Evolutionary conservation across 1,140 invertebrate species (phyloP), one percentile per base, ranked within the genome.

Genomic region (Cardiocondyla obscurior): DNA sequence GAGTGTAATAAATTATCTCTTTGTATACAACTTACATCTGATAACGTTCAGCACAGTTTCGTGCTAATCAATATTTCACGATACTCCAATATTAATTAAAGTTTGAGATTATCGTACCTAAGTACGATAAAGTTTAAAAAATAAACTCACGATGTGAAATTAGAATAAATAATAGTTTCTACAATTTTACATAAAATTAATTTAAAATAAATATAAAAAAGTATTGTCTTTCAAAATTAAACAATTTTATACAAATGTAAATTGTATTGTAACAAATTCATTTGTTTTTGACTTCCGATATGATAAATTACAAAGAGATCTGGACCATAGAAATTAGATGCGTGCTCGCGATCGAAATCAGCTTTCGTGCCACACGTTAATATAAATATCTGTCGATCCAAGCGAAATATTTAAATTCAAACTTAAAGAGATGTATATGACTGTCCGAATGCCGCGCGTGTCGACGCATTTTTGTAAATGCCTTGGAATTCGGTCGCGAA

Each of bases 381-480:
- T 4, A 4, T 36, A 39, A 39, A 62, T 39, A 3, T 62, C 30
- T 36, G 30, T 19, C 53, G 4, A 12, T 14, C 1, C n/a, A 25
- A 16, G 14, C 4, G n/a, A 25, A 51, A 55, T 19, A 53, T 33
- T 42, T 49, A 6, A 6, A 67, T 39, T 39, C n/a, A n/a, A n/a
- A 33, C 6, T n/a, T 33, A 36, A 76, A 36, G 30, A 65, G 33
- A 36, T 22, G 28, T 33, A 49, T 33, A 22, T 0, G 51, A 14
- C 36, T 14, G 39, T 85, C 53, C 62, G 58, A 14, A 87, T 86
- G 79, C 81, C 16, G 19, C 25, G 53, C 72, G 72, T 65, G 69
- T 86, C 53, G 67, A 1, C 44, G 81, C 28, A 55, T 81, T 74
- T 86, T 46, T 74, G 79, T 65, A 67, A 83, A 55, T 58, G 22